Base-by-base conservation (phyloP, 2,888 invertebrate genomes). In the Anticlea derivata region DNA sequence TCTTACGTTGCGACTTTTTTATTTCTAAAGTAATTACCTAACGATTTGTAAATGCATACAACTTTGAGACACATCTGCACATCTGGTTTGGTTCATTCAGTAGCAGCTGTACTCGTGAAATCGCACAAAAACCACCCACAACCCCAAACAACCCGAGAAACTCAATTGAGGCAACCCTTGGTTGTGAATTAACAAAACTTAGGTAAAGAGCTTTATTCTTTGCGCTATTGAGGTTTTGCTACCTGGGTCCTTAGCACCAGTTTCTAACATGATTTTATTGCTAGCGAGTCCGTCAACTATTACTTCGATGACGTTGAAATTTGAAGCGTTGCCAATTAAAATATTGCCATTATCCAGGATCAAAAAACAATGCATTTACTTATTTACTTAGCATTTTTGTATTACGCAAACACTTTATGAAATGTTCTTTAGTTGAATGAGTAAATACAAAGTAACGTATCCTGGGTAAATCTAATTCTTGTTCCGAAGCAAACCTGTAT, bases 1-100 rank as follows among this genome's bases (percentile, higher is more conserved):
- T n/a, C n/a, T n/a, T n/a, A n/a, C n/a, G n/a, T n/a, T n/a, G 39
- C 20, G 13, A n/a, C 13, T 12, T 13, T 41, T 43, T 24, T 22
- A 23, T 24, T 33, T 35, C 2, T 7, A 11, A 27, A 43, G 24
- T 37, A n/a, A n/a, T n/a, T n/a, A n/a, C n/a, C n/a, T n/a, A 12
- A 46, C 27, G 12, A 23, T 11, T 27, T 29, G 27, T 61, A 62
- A 61, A 31, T 24, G 33, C 24, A 29, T 33, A 41, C 60, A 63
- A 62, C 54, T 55, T 55, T 46, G 50, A 43, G 59, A 48, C 68
- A 55, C 80, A 78, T 82, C 78, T 82, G 83, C 68, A 55, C 80
- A 78, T 82, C 78, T 82, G 83, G 73, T 70, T 63, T 54, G 54
- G 60, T 61, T 66, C 65, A 69, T 70, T 75, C 70, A 68, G 74